Evolutionary conservation across 2,113 vertebrate genomes (phyloP).

Genomic region (Cyanoliseus patagonus): DNA sequence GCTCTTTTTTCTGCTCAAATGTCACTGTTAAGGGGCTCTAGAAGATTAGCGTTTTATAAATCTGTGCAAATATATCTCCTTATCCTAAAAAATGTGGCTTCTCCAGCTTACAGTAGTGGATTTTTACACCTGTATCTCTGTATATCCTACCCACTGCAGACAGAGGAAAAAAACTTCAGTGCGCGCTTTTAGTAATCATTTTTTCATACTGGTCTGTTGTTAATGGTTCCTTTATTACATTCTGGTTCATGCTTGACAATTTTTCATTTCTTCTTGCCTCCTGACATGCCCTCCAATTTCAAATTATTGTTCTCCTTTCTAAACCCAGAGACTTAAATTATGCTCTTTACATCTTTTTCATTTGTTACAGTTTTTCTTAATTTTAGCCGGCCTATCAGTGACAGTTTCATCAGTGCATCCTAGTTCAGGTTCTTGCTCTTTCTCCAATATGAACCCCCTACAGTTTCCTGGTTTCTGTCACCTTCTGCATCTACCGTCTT

Average conservation of each 20-base stretch:
- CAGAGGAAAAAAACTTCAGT: background rate
- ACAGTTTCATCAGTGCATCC: background rate
- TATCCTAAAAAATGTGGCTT: background rate
- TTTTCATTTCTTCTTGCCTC: background rate
- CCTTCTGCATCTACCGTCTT: background rate
- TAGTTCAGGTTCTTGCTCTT: background rate
- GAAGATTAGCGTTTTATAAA: background rate
- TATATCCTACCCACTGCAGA: background rate
- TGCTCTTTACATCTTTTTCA: background rate
- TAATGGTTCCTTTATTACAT: background rate
- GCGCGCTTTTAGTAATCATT: background rate
- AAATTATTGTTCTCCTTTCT: background rate
- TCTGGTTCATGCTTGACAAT: background rate
- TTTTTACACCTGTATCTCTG: background rate
- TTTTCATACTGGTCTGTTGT: background rate
- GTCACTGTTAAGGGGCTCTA: background rate
- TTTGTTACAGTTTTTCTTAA: background rate
- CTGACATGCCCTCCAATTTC: background rate
- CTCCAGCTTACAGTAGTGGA: background rate
- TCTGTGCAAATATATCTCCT: background rate
- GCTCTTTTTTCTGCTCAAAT: background rate
- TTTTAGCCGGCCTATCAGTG: background rate
- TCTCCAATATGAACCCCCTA: background rate
- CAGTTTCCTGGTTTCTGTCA: background rate
- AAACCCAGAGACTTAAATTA: background rate